Evolutionary conservation across 2,113 vertebrate species (phyloP), one percentile per base, ranked within the genome.

Genomic region (Phainopepla nitens): DNA sequence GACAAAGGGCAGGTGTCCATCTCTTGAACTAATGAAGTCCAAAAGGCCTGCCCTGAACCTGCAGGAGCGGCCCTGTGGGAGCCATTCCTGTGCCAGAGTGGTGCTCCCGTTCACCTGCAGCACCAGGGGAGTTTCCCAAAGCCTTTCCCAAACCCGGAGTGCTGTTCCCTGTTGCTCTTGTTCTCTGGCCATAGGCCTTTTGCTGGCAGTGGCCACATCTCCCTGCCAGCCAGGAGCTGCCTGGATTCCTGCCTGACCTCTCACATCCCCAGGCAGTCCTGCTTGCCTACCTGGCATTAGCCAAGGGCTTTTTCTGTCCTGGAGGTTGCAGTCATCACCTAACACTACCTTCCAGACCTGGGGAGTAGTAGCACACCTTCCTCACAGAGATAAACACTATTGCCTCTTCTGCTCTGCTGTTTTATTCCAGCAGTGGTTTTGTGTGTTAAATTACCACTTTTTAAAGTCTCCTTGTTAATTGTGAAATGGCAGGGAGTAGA

Each of bases 211-310:
- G 69, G 41, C 41, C 29, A 23, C 41, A 18, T 47, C 7, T 33
- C 33, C 10, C 51, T 65, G 65, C 44, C 41, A 49, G 49, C 9
- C 0, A 0, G 23, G 47, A 27, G 36, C 44, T 85, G 80, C 31
- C 61, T 1, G 3, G 7, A 1, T 17, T 73, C 60, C 76, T 41
- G 5, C 14, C 33, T 50, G 41, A 4, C 33, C 54, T 33, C 33
- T 12, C 6, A 1, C 12, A 1, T 19, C 1, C 11, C 29, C 1
- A 2, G 28, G 24, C 53, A 15, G 1, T 71, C 47, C 57, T 10
- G 1, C 42, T 39, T 10, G 27, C 15, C 35, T 33, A 8, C 41
- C 50, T 72, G 39, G 8, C 41, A 4, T 36, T 51, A 42, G 8
- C 72, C 25, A 31, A 29, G 58, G 31, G 58, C 28, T 73, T 28